Percentiles rank a stretch among this genome's conserved stretches.
Conservation (phyloP, 2,797 vertebrate species). For the Danio aesculapii region DNA sequence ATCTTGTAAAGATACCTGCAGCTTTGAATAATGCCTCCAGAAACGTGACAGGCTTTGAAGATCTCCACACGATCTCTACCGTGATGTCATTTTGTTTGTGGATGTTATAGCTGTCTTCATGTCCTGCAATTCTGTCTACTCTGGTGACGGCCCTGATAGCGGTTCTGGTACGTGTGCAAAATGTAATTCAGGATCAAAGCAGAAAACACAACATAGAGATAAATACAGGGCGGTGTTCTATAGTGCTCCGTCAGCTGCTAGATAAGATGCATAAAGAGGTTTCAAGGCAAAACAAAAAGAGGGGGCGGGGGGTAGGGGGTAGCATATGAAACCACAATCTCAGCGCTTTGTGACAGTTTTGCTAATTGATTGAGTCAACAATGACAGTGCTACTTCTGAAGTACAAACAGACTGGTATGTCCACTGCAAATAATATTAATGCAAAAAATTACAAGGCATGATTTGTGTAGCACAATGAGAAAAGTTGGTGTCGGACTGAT, state of each 20-base stretch:
- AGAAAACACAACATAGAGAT: conserved; percentile 37
- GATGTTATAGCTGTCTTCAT: conserved; percentile 35
- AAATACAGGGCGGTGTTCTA: conserved; percentile 31
- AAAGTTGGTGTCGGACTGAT: conserved; percentile 48
- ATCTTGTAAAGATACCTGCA: conserved; percentile 36
- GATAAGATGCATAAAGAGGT: conserved; percentile 34
- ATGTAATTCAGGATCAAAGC: conserved; percentile 46
- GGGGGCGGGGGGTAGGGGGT: too few relatives aligned
- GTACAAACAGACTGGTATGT: not conserved
- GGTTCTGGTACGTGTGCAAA: conserved; percentile 39
- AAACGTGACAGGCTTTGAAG: conserved; percentile 52
- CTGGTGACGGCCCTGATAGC: conserved; percentile 40
- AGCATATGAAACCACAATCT: not conserved
- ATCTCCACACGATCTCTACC: conserved; percentile 31
- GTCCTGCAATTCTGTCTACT: conserved; percentile 15
- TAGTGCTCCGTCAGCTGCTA: conserved; percentile 21
- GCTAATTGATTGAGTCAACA: not conserved
- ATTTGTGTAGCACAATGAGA: conserved; percentile 48
- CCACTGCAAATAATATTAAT: not conserved
- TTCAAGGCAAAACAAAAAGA: conserved; percentile 30
- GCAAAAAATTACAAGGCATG: conserved; percentile 36
- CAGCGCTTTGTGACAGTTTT: conserved; percentile 11
- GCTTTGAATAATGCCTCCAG: conserved; percentile 50
- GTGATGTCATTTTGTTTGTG: conserved; percentile 49
- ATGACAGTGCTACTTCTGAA: not conserved